Base-by-base conservation (phyloP, 2,113 vertebrate genomes). In the Strix uralensis region DNA sequence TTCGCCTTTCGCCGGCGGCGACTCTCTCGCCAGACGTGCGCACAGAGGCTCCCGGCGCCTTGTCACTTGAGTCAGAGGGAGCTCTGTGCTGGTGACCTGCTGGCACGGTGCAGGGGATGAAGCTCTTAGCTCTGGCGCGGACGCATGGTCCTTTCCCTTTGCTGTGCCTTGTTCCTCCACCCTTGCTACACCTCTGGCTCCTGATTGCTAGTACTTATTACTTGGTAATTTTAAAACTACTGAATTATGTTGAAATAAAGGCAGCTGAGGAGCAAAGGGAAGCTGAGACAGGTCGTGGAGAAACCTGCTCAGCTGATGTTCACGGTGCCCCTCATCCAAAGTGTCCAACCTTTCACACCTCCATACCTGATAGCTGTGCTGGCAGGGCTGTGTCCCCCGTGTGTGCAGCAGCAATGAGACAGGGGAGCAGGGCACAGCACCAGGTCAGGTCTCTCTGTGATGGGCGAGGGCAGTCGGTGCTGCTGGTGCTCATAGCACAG, bases 401-500 rank as follows among this genome's bases (percentile, higher is more conserved):
- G 71, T 21, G 34, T 5, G 15, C 32, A 34, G 44, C 71, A 65
- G 66, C 0, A 0, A 2, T 42, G 91, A 75, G 32, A 44, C 8
- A 14, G 47, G 44, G 46, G 15, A n/a, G 3, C 0, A 10, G 9
- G 7, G 10, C 30, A 40, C 30, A 44, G 75, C 80, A 26, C 10
- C 27, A 7, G 25, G 2, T 40, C 54, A 29, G 30, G 15, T 44
- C 29, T 30, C 29, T 67, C 25, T 2, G 0, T 1, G 3, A 0
- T 18, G 32, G 16, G 14, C 0, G 1, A 46, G 36, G 38, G 11
- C 38, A 29, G 40, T 40, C 0, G 0, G 27, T 85, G 82, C 58
- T 82, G 34, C 44, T 75, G 58, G 52, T 2, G 0, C 52, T 71
- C 0, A 0, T 1, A 32, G 52, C 9, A 1, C 42, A 63, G 40